phyloP scores from a whole-genome alignment of 2,888 invertebrate species.

The Digitonthophagus gazella region DNA sequence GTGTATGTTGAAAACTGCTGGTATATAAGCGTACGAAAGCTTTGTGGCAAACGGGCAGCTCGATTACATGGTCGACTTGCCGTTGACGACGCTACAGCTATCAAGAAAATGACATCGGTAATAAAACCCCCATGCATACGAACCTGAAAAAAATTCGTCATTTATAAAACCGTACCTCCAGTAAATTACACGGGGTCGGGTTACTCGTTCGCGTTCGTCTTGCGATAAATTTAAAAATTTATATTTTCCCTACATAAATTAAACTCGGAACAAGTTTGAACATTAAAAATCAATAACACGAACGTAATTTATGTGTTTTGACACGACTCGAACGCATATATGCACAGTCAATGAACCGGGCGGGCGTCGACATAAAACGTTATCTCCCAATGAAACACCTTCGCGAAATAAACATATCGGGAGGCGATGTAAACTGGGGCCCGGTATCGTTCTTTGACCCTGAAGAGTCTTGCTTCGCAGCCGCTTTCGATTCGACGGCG shows the following conservation, averaged over 20 bases:
- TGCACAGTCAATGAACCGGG: not conserved
- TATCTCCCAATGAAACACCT: not conserved
- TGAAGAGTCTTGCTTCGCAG: not conserved
- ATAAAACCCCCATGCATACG: conserved; percentile 12
- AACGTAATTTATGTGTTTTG: not conserved
- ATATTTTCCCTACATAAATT: not conserved
- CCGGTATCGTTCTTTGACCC: not conserved
- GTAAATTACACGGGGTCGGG: conserved; percentile 4
- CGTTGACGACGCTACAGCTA: conserved; percentile 7
- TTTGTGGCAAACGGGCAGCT: conserved; percentile 34
- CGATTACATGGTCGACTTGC: not conserved
- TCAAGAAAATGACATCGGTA: conserved; percentile 15
- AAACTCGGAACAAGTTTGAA: too few species aligned
- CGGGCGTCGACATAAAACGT: not conserved
- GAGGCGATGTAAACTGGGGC: not conserved
- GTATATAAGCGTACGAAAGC: not conserved
- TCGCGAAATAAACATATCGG: not conserved
- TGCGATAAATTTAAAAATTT: not conserved
- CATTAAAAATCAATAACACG: not conserved
- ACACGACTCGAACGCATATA: not conserved
- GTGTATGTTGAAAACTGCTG: not conserved
- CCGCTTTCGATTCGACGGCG: not conserved
- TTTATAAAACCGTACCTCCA: not conserved
- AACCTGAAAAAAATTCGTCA: not conserved
- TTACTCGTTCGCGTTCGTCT: not conserved